Evolutionary conservation across 2,113 vertebrate species (phyloP).

Genomic region (Chascanopsetta lugubris): DNA sequence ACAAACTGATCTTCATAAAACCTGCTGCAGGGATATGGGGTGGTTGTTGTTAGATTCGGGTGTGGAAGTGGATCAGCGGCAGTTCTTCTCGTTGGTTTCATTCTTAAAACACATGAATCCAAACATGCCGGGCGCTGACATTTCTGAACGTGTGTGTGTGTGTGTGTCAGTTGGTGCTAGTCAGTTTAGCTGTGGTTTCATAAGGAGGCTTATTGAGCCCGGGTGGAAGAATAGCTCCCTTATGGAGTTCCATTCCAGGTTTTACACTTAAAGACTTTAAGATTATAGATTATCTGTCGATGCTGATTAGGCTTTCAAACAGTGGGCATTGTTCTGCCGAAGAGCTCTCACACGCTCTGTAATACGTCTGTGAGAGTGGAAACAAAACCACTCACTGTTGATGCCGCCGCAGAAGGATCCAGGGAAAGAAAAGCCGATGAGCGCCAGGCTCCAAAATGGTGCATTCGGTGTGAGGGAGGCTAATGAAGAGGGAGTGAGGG

Average conservation of each 20-base stretch:
- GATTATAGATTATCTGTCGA: slow-evolving; percentile 29
- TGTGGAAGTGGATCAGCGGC: too few relatives aligned
- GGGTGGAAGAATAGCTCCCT: too few relatives aligned
- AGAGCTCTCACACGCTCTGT: slow-evolving; percentile 30
- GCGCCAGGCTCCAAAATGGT: slow-evolving; percentile 43
- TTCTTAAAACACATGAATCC: too few relatives aligned
- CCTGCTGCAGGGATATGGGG: too few relatives aligned
- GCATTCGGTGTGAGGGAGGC: slow-evolving; percentile 30
- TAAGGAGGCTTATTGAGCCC: neutral
- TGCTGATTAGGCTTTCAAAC: slow-evolving; percentile 43
- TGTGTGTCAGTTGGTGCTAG: neutral
- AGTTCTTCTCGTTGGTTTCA: too few relatives aligned
- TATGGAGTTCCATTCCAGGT: neutral
- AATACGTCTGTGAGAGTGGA: slow-evolving; percentile 16
- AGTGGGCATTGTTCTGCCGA: slow-evolving; percentile 40
- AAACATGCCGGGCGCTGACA: too few relatives aligned
- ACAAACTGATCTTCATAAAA: too few relatives aligned
- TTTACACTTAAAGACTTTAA: slow-evolving; percentile 9
- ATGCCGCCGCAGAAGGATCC: slow-evolving; percentile 4
- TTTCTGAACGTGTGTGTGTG: neutral
- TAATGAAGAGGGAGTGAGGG: slow-evolving; percentile 25
- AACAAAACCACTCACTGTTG: slow-evolving; percentile 41
- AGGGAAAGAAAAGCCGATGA: slow-evolving; percentile 55
- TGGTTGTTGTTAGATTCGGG: too few relatives aligned
- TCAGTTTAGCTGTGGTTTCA: neutral